These are phyloP conservation scores for Reinhardtius hippoglossoides DNA, from an alignment of 2,113 vertebrate species.

Conservation along the genomic window DNA sequence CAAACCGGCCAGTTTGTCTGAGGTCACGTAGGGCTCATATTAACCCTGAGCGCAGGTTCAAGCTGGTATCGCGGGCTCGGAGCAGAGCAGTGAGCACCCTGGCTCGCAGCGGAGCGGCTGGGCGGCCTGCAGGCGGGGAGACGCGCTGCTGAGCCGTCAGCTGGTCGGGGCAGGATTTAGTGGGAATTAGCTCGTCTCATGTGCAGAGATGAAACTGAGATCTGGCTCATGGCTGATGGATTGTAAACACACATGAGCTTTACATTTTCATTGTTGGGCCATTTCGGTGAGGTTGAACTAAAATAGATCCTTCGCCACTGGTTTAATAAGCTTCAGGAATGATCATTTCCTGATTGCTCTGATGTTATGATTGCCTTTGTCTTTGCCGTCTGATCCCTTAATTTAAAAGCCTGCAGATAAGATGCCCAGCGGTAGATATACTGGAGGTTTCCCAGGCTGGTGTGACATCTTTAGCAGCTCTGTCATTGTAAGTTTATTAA, in stretches of 20 bases:
- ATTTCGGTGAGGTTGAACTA: constrained; percentile 15
- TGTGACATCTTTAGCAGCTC: constrained; percentile 15
- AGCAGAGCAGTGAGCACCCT: background rate
- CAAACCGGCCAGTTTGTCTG: constrained; percentile 48
- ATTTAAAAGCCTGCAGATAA: constrained; percentile 37
- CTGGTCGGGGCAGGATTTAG: constrained; percentile 56
- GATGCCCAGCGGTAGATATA: constrained; percentile 4
- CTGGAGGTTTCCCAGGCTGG: background rate
- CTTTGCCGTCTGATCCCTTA: constrained; percentile 47
- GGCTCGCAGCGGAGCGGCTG: background rate
- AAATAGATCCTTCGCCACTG: constrained; percentile 27
- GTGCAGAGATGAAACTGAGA: constrained; percentile 34
- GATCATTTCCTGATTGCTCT: constrained; percentile 41
- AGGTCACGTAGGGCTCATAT: constrained; percentile 70
- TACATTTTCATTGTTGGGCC: constrained; percentile 9
- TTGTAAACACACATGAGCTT: constrained; percentile 5
- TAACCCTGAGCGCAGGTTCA: constrained; percentile 66
- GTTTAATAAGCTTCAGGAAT: constrained; percentile 10
- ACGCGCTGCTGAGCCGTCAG: constrained; percentile 27
- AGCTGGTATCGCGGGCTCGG: constrained; percentile 41
- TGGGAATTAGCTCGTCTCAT: constrained; percentile 53
- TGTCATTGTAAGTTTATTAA: constrained; percentile 9
- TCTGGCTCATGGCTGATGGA: background rate
- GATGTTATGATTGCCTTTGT: constrained; percentile 6
- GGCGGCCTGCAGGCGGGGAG: constrained; percentile 13